Evolutionary conservation across 2,113 vertebrate species (phyloP).

Genomic region (Ceyx melanurus): DNA sequence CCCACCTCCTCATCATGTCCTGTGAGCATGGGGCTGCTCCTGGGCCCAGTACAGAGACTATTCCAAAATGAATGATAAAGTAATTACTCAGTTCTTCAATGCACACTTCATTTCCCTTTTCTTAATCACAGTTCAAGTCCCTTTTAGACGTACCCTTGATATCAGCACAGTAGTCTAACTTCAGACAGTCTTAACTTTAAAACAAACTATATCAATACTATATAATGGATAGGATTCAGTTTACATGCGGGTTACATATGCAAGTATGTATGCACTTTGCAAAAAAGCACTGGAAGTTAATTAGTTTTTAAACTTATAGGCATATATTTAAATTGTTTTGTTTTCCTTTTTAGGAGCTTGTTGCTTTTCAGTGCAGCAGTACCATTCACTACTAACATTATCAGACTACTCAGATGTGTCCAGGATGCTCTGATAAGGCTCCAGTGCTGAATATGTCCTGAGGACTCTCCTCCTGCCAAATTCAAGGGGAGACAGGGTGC

Average conservation of each 20-base stretch:
- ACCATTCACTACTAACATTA: not conserved
- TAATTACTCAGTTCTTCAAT: not conserved
- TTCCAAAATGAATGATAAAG: not conserved
- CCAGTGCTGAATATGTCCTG: fast-evolving
- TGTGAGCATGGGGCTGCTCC: not conserved
- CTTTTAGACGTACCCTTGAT: constrained; percentile 33
- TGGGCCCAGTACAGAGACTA: not conserved
- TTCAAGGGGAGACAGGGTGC: not conserved
- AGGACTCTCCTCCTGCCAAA: not conserved
- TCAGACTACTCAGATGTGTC: not conserved
- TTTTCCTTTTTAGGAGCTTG: not conserved
- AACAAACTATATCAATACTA: constrained; percentile 42
- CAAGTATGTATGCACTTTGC: constrained; percentile 14
- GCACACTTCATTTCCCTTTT: constrained; percentile 47
- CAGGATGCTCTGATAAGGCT: constrained; percentile 1
- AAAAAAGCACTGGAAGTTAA: constrained; percentile 38
- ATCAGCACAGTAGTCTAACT: constrained; percentile 27
- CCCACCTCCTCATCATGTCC: not conserved
- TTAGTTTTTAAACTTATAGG: not conserved
- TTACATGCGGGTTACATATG: not conserved
- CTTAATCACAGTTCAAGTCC: constrained; percentile 48
- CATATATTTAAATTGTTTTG: not conserved
- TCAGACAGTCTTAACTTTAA: constrained; percentile 40
- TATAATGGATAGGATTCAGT: constrained; percentile 5
- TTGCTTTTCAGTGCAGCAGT: constrained; percentile 19